These are phyloP conservation scores for Chesias legatella DNA, from an alignment of 2,888 invertebrate genomes.

Conservation along the genomic window DNA sequence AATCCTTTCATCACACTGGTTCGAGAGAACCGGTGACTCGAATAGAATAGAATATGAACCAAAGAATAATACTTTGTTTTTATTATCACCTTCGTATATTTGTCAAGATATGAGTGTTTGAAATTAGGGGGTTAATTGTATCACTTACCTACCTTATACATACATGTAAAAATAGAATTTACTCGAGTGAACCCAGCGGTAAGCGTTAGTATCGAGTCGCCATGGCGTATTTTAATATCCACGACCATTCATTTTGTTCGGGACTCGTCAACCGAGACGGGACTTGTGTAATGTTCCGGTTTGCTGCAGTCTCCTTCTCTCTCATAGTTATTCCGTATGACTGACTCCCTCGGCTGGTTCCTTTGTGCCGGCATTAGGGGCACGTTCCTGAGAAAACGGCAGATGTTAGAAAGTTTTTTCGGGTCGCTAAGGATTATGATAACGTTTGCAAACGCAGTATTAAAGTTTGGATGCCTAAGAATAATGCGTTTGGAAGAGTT, in stretches of 20 bases:
- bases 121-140: too few relatives aligned
- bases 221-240: conserved; percentile 71
- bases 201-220: conserved; percentile 29
- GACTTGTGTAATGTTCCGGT: conserved; percentile 74
- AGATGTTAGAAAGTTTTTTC: conserved; percentile 70
- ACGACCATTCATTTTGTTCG: conserved; percentile 73
- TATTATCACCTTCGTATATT: too few relatives aligned
- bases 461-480: too few relatives aligned
- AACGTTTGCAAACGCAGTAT: conserved; percentile 44
- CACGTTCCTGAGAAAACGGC: conserved; percentile 77
- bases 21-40: too few relatives aligned
- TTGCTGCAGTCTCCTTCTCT: conserved; percentile 39
- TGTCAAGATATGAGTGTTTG: too few relatives aligned
- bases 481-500: too few relatives aligned
- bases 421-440: conserved; percentile 52
- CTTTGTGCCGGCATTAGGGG: conserved; percentile 72
- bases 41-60: too few relatives aligned
- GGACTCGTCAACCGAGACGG: conserved; percentile 73
- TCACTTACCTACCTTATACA: too few relatives aligned
- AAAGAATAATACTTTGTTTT: too few relatives aligned
- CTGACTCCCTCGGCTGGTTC: conserved; percentile 51
- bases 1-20: too few relatives aligned
- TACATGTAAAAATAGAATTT: too few relatives aligned
- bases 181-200: too few relatives aligned
- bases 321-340: conserved; percentile 17